Percentiles rank a stretch among this genome's conserved stretches.
phyloP scores from a whole-genome alignment of 2,797 vertebrate genomes.

The Falco novaeseelandiae region DNA sequence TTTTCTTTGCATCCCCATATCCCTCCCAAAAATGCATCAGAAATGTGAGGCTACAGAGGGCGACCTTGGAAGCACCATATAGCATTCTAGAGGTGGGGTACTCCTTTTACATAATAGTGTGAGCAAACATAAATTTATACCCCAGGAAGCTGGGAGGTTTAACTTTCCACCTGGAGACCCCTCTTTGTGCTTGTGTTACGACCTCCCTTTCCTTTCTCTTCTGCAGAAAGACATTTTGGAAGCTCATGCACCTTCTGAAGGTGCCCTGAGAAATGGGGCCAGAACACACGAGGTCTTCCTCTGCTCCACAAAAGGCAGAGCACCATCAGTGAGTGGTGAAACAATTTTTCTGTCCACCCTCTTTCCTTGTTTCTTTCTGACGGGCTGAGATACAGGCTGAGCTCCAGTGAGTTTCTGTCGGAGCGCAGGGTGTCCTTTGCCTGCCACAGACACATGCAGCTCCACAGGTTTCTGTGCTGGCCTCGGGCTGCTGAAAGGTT shows the following conservation, averaged over 20 bases:
- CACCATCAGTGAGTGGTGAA: background rate
- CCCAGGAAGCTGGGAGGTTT: background rate
- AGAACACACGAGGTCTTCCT: background rate
- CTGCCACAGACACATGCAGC: background rate
- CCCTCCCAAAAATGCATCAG: background rate
- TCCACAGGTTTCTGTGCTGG: background rate
- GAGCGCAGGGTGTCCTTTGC: background rate
- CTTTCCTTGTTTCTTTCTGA: background rate
- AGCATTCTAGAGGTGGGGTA: background rate
- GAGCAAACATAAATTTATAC: background rate
- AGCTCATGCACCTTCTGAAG: background rate
- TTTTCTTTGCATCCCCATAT: background rate
- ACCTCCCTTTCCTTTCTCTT: background rate
- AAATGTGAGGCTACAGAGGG: background rate
- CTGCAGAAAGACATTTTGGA: background rate
- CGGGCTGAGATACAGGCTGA: rapidly evolving
- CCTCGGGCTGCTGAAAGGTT: background rate
- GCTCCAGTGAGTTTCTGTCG: rapidly evolving
- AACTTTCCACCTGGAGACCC: background rate
- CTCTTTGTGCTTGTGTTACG: background rate
- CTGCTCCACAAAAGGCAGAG: background rate
- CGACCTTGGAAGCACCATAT: background rate
- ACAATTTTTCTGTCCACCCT: background rate
- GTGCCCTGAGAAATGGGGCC: background rate
- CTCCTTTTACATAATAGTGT: background rate